Conservation (phyloP, 2,797 vertebrate genomes). For the Sebastes reedi region DNA sequence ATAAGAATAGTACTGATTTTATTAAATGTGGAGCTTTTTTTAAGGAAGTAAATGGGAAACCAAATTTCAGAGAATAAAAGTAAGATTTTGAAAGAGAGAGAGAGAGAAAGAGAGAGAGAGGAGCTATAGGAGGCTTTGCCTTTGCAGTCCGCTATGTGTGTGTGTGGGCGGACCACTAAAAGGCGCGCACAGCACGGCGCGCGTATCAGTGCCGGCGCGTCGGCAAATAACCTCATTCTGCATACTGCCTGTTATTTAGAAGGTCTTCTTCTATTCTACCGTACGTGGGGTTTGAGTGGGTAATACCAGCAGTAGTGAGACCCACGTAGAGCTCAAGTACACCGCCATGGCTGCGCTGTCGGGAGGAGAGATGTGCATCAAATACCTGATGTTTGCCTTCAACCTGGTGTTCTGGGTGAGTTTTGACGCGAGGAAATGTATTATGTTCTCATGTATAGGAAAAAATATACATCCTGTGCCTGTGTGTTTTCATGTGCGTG, state of each 20-base stretch:
- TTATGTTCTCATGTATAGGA: background rate
- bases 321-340: background rate
- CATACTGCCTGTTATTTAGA: conserved; percentile 37
- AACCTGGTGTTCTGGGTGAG: conserved; percentile 98
- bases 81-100: background rate
- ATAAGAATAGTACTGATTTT: background rate
- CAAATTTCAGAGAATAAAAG: background rate
- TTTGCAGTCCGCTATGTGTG: conserved; percentile 32
- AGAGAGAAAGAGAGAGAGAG: background rate
- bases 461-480: background rate
- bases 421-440: conserved; percentile 45
- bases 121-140: background rate
- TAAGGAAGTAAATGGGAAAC: background rate
- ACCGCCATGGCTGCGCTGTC: conserved; percentile 86
- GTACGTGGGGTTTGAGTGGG: background rate
- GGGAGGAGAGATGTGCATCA: conserved; percentile 94
- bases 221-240: conserved; percentile 53
- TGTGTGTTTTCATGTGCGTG: background rate
- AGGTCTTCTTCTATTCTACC: conserved; percentile 8
- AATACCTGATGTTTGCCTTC: conserved; percentile 95
- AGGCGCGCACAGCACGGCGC: conserved; percentile 66
- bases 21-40: background rate
- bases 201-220: conserved; percentile 52
- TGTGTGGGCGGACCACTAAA: conserved; percentile 72
- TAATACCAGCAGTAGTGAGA: conserved; percentile 5